Evolutionary conservation across 2,797 vertebrate genomes (phyloP).

Genomic region (Epinephelus coioides): DNA sequence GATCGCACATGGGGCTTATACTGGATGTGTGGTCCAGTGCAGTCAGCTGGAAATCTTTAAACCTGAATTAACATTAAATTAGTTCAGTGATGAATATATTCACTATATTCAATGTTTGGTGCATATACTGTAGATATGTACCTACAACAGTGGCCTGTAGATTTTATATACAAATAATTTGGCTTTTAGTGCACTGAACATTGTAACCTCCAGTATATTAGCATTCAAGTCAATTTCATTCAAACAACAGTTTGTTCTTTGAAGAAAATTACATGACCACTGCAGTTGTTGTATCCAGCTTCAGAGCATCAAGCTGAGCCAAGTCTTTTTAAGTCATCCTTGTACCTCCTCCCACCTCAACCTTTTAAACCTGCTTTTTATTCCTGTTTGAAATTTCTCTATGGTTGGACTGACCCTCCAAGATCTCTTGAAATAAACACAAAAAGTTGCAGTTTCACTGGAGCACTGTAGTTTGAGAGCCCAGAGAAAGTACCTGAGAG

Average conservation of each 20-base stretch:
- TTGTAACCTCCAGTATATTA: background rate
- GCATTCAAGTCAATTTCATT: background rate
- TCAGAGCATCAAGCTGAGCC: conserved; percentile 21
- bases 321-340: conserved; percentile 15
- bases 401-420: background rate
- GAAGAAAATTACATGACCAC: background rate
- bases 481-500: conserved; percentile 27
- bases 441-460: conserved; percentile 17
- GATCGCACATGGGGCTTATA: too few relatives aligned
- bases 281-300: conserved; percentile 6
- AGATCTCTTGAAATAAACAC: conserved; percentile 28
- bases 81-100: background rate
- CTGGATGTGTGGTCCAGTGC: too few relatives aligned
- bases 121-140: background rate
- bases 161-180: background rate
- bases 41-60: too few relatives aligned
- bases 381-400: conserved; percentile 19
- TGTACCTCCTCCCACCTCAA: conserved; percentile 17
- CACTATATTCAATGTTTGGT: background rate
- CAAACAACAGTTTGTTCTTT: conserved; percentile 8
- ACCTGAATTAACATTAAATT: too few relatives aligned
- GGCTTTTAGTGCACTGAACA: background rate
- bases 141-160: background rate
- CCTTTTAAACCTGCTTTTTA: conserved; percentile 25
- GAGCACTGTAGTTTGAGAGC: conserved; percentile 16